Base-by-base conservation (phyloP, 1,140 invertebrate genomes). In the Panonychus citri region DNA sequence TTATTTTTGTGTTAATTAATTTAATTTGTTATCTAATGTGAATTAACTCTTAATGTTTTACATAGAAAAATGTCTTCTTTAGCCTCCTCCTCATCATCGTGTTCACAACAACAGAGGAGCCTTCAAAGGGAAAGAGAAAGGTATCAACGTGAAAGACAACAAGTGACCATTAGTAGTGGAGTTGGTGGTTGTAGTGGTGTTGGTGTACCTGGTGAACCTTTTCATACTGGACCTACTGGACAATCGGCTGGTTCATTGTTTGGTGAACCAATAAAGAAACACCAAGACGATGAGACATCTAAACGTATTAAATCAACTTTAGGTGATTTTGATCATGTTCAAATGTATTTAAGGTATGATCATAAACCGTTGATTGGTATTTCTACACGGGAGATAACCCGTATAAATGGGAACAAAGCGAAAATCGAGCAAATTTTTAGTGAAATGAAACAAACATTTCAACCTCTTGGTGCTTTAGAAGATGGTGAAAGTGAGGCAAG, bases 301-400 rank as follows among this genome's bases (percentile, higher is more conserved):
- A 77, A 80, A 64, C 76, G 82, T 64, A 82, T 84, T 61, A 78
- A 81, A 65, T 78, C 74, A 50, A 79, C 78, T 60, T 70, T 84
- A 49, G 82, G 82, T 34, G 77, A 79, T 64, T 84, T 79, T 67
- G 73, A 77, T 42, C 68, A 75, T 51, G 76, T 82, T 34, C 77
- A 77, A 66, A 76, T 77, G 57, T 69, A 60, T 53, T 60, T 81
- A 51, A 67, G 73, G 37, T 77, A 75, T 58, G 77, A 81, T 62
- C 74, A 77, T 37, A 78, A 77, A 65, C 73, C 76, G 57, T 69
- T 81, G 50, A 78, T 82, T 60, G 81, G 81, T 10, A 77, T 82
- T 58, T 57, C 60, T 13, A 59, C 40, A 7, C 17, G 55, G 21
- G 56, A 60, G 27, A 39, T 54, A 5, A 57, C 27, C 30, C 19